Percentiles rank a stretch among this genome's conserved stretches.
These are phyloP conservation scores for Tragelaphus oryx DNA, from an alignment of 2,797 vertebrate genomes.

Conservation along the genomic window DNA sequence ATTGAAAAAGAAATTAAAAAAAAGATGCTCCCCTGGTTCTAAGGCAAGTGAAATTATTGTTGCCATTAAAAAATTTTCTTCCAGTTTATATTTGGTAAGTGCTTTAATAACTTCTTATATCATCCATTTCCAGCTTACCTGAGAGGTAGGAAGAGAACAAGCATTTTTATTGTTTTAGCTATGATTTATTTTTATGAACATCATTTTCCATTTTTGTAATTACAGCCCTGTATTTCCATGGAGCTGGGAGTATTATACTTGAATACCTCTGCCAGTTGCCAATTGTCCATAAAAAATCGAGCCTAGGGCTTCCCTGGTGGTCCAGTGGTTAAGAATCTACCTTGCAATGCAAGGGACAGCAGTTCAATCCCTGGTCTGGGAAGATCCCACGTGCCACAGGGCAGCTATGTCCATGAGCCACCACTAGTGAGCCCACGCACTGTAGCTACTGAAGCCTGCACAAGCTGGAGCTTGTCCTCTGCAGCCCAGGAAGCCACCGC, in stretches of 20 bases:
- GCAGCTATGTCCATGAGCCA: neutral
- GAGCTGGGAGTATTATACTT: neutral
- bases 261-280: neutral
- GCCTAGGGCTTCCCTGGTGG: neutral
- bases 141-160: neutral
- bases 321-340: neutral
- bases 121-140: neutral
- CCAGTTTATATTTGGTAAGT: neutral
- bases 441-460: neutral
- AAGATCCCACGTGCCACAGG: neutral
- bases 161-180: neutral
- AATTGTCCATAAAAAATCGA: neutral
- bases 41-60: neutral
- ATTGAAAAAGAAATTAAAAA: neutral
- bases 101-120: neutral
- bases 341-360: neutral
- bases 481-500: neutral
- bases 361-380: neutral
- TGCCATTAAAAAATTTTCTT: neutral
- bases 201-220: neutral
- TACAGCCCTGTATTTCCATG: neutral
- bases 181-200: neutral
- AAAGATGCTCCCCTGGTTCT: neutral
- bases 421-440: rapidly evolving
- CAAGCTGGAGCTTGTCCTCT: neutral